Evolutionary conservation across 2,888 invertebrate genomes (phyloP), one percentile per base, ranked within the genome.

Genomic region (Branchipolynoe longqiensis): DNA sequence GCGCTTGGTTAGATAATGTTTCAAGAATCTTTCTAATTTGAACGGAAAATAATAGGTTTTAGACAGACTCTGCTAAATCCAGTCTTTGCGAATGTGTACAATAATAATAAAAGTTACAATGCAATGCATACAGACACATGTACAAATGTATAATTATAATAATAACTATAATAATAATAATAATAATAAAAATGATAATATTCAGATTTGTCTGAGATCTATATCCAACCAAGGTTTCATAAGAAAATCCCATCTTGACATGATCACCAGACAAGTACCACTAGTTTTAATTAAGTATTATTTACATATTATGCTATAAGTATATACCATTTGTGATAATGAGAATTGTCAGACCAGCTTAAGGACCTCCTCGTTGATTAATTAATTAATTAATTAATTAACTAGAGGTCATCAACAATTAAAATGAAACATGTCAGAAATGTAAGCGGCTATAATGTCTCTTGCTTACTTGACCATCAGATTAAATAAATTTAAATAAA

Each of bases 251-350:
- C 69, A 69, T 69, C 33, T 33, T 25, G 36, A 69, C 38, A 38
- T 69, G 36, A 69, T 69, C 69, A 69, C 69, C 36, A n/a, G 69
- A 69, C 69, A 69, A 33, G 38, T 69, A 69, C 69, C 69, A 69
- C 69, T 69, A 69, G 33, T 36, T n/a, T 36, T 69, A 38, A 69
- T 69, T 36, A 69, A 69, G 38, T 2, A n/a, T 62, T 69, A 69
- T 69, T 33, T 69, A 69, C 69, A 69, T 69, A 69, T 69, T 69
- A 69, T 69, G 69, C 69, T 69, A 69, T n/a, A n/a, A n/a, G n/a
- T n/a, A n/a, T 18, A 69, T 69, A n/a, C 38, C 36, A 25, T 69
- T 18, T 14, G 38, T 69, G 69, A 69, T 69, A 69, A 69, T 69
- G 1, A 38, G 18, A 22, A 22, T n/a, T n/a, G n/a, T 38, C 33